Evolutionary conservation across 2,888 invertebrate species (phyloP).

Genomic region (Gisinianus flammeolus): DNA sequence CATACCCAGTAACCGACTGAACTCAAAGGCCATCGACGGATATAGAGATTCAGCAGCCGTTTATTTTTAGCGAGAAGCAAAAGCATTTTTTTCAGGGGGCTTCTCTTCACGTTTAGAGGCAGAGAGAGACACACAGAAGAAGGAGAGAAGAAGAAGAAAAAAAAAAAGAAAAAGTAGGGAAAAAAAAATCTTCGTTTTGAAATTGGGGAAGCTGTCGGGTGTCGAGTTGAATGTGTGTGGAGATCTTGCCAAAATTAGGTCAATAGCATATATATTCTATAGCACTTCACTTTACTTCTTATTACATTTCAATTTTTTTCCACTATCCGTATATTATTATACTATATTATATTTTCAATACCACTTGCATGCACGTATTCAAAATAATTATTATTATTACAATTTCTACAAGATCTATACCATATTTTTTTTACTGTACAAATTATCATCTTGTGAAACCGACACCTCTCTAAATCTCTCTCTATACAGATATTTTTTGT

Average conservation of each 20-base stretch:
- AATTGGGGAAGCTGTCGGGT: constrained; percentile 4
- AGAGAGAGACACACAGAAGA: background rate
- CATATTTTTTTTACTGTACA: too few species aligned
- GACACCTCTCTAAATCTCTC: too few species aligned
- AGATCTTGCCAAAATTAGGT: constrained; percentile 1
- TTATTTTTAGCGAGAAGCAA: constrained; percentile 12
- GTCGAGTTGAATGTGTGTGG: background rate
- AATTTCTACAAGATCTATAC: too few species aligned
- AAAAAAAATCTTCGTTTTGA: constrained; percentile 5
- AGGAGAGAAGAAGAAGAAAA: background rate
- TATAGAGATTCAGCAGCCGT: constrained; percentile 17
- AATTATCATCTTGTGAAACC: too few species aligned
- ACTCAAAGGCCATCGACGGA: constrained; percentile 14
- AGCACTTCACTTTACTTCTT: too few species aligned
- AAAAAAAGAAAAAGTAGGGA: background rate
- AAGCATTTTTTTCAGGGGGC: constrained; percentile 19
- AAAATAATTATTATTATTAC: too few species aligned
- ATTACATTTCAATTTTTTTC: too few species aligned
- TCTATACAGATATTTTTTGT: too few species aligned
- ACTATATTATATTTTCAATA: too few species aligned
- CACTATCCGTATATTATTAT: too few species aligned
- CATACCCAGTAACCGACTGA: constrained; percentile 42
- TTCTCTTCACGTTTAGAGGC: background rate
- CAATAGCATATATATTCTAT: too few species aligned
- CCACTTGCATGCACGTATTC: too few species aligned